Evolutionary conservation across 2,113 vertebrate genomes (phyloP).

Genomic region (Heterocephalus glaber): DNA sequence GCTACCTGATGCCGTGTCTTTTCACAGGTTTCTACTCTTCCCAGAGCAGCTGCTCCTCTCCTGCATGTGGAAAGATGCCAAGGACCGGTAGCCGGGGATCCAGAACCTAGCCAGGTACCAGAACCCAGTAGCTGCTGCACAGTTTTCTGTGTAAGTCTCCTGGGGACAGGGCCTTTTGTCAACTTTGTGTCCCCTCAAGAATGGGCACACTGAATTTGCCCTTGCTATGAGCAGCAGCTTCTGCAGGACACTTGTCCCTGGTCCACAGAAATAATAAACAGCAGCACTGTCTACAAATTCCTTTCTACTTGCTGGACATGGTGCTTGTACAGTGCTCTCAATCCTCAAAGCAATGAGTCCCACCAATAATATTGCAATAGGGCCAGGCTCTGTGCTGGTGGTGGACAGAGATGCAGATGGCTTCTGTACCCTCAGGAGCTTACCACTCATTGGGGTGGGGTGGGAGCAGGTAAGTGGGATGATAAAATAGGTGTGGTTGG

Average conservation of each 20-base stretch:
- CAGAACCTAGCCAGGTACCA: not conserved
- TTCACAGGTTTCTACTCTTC: not conserved
- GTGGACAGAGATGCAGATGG: not conserved
- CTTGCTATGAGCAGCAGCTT: not conserved
- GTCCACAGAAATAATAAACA: not conserved
- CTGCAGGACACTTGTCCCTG: not conserved
- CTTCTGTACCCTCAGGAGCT: not conserved
- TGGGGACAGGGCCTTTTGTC: not conserved
- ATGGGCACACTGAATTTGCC: not conserved
- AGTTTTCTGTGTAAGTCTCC: not conserved
- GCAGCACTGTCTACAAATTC: not conserved
- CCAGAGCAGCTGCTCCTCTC: not conserved
- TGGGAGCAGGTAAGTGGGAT: not conserved
- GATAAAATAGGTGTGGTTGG: not conserved
- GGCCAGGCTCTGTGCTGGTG: not conserved
- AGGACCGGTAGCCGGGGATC: not conserved
- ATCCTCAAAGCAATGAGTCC: not conserved
- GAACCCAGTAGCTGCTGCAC: too few relatives aligned
- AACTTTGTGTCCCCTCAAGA: not conserved
- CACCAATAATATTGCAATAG: not conserved
- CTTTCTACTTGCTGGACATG: accelerated
- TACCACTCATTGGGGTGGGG: accelerated
- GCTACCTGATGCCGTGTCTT: not conserved
- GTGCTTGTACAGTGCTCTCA: too few relatives aligned
- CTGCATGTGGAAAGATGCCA: too few relatives aligned